phyloP scores from a whole-genome alignment of 2,888 invertebrate genomes.

The Stratiomys singularior region DNA sequence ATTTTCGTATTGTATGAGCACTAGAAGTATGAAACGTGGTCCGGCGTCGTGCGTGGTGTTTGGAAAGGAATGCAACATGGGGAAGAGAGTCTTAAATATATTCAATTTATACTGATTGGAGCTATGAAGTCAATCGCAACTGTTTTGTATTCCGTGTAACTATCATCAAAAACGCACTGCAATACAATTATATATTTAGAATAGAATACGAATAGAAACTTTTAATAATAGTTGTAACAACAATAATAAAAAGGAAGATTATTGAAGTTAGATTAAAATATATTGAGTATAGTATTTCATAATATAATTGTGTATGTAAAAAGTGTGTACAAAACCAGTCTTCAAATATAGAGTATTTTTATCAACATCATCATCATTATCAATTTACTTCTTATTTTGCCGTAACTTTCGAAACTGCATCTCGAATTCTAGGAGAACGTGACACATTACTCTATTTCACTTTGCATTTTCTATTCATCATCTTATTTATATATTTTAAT shows the following conservation, averaged over 20 bases:
- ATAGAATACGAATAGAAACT: conserved; percentile 4
- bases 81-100: conserved; percentile 6
- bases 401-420: not conserved
- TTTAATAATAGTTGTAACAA: conserved; percentile 8
- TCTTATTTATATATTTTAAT: conserved; percentile 50
- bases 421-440: not conserved
- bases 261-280: conserved; percentile 37
- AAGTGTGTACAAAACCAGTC: conserved; percentile 64
- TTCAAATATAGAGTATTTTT: conserved; percentile 58
- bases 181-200: conserved; percentile 5
- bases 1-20: too few relatives aligned
- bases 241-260: conserved; percentile 22
- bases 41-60: not conserved
- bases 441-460: conserved; percentile 18
- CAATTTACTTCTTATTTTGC: conserved; percentile 26
- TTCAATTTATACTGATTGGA: not conserved
- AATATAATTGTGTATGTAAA: conserved; percentile 50
- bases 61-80: conserved; percentile 25
- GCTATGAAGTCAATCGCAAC: conserved; percentile 17
- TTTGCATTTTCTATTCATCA: not conserved
- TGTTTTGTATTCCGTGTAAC: not conserved
- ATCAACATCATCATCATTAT: conserved; percentile 40
- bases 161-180: conserved; percentile 18
- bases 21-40: too few relatives aligned
- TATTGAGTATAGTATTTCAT: conserved; percentile 36